Evolutionary conservation across 2,888 invertebrate genomes (phyloP).

Genomic region (Epistrophella euchroma): DNA sequence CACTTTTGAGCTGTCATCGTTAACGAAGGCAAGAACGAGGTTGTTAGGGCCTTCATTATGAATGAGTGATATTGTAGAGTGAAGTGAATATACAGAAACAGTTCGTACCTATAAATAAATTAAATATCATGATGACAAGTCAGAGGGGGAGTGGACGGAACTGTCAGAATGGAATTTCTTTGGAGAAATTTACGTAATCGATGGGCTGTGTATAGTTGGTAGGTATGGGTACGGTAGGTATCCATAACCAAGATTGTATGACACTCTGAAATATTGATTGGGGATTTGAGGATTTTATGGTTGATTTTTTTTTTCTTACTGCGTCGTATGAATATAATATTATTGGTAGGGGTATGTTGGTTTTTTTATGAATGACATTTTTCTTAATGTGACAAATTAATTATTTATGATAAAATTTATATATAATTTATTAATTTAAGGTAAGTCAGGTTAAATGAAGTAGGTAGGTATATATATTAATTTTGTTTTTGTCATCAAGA

Average conservation of each 20-base stretch:
- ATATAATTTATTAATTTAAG: not conserved
- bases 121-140: slow-evolving; percentile 41
- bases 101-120: slow-evolving; percentile 47
- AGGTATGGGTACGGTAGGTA: too few relatives aligned
- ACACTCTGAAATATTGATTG: slow-evolving; percentile 30
- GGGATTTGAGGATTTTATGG: slow-evolving; percentile 19
- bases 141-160: not conserved
- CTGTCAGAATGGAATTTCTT: slow-evolving; percentile 23
- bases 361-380: slow-evolving; percentile 1
- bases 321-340: not conserved
- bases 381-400: slow-evolving; percentile 3
- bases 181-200: slow-evolving; percentile 28
- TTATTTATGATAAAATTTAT: not conserved
- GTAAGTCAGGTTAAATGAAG: not conserved
- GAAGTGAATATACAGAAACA: slow-evolving; percentile 30
- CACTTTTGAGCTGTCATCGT: slow-evolving; percentile 59
- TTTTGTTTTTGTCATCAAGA: not conserved
- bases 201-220: not conserved
- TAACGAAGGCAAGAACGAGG: slow-evolving; percentile 1
- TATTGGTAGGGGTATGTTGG: not conserved
- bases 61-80: slow-evolving; percentile 37
- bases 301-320: not conserved
- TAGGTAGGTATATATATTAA: not conserved
- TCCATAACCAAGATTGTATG: not conserved
- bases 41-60: slow-evolving; percentile 6